A percentile compares a stretch with the other conserved stretches of the same genome.
These are phyloP conservation scores for Idris sp. DNA, from an alignment of 1,140 invertebrate species.

Conservation along the genomic window DNA sequence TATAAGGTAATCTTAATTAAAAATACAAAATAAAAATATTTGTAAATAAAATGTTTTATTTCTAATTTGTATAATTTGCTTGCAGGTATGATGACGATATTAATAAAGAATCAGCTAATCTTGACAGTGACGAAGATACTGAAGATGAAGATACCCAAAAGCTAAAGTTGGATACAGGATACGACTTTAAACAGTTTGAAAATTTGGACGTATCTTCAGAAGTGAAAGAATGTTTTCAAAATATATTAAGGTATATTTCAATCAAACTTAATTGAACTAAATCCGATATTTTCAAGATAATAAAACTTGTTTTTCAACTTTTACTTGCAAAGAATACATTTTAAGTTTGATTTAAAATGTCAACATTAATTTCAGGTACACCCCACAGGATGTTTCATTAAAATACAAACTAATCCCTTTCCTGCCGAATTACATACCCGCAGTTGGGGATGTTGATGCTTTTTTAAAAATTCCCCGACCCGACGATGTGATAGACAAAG, in stretches of 20 bases:
- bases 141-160: slow-evolving; percentile 73
- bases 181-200: slow-evolving; percentile 91
- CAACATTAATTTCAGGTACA: slow-evolving; percentile 87
- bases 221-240: slow-evolving; percentile 94
- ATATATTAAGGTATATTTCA: slow-evolving; percentile 92
- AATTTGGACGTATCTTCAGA: slow-evolving; percentile 89
- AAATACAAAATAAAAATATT: too few species aligned
- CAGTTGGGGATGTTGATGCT: slow-evolving; percentile 98
- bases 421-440: slow-evolving; percentile 97
- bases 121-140: slow-evolving; percentile 74
- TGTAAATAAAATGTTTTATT: too few species aligned
- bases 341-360: too few species aligned
- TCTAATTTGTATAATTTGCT: slow-evolving; percentile 32
- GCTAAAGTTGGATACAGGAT: slow-evolving; percentile 80
- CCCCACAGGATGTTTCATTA: slow-evolving; percentile 93
- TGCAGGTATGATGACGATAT: slow-evolving; percentile 29
- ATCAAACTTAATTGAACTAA: too few species aligned
- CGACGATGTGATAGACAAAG: slow-evolving; percentile 83
- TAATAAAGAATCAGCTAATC: slow-evolving; percentile 64
- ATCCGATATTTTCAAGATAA: too few species aligned
- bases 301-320: too few species aligned
- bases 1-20: slow-evolving; percentile 46
- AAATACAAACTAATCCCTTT: slow-evolving; percentile 95
- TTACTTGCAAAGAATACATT: too few species aligned
- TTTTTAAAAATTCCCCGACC: slow-evolving; percentile 95